Base-by-base conservation (phyloP, 2,888 invertebrate genomes). In the Drosophila antonietae region DNA sequence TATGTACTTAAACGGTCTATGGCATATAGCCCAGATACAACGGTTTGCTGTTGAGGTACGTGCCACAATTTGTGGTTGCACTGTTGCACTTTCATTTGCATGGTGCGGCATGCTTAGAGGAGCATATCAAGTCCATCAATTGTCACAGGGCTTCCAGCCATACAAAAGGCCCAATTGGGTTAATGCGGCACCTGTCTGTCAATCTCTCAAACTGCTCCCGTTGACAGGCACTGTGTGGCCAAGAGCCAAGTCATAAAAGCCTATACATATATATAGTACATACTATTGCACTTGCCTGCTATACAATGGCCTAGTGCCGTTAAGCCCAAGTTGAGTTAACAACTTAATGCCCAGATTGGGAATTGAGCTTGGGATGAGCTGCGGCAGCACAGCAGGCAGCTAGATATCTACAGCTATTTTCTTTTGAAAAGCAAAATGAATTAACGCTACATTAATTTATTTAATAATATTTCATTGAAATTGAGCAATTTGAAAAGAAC, bases 381-480 rank as follows among this genome's bases (percentile, higher is more conserved):
- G 78, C 43, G 18, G 73, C 46, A 33, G 44, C 78, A 28, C 76
- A 74, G 78, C 76, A 69, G 78, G 79, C 58, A 58, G 46, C 76
- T 63, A 70, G 60, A 72, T 28, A 41, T 68, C 65, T 73, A 72
- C 78, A 70, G 77, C 74, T 74, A 77, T 74, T 87, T 83, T 81
- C 81, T 73, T 70, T 69, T 55, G 85, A 81, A 80, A 75, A 79
- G 82, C 76, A 78, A 84, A 84, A 86, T 73, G 77, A 86, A 88
- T 89, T 89, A 86, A 87, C 75, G 89, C 83, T 80, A 82, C 85
- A 78, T 88, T 89, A 84, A 89, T 87, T 88, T 89, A 82, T 82
- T 89, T 89, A 86, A 89, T 88, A 85, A 89, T 87, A 88, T 86
- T 86, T 89, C 88, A 87, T 82, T 82, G 88, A 77, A 84, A 89